phyloP scores from a whole-genome alignment of 1,140 invertebrate species.

The Antheraea pernyi region DNA sequence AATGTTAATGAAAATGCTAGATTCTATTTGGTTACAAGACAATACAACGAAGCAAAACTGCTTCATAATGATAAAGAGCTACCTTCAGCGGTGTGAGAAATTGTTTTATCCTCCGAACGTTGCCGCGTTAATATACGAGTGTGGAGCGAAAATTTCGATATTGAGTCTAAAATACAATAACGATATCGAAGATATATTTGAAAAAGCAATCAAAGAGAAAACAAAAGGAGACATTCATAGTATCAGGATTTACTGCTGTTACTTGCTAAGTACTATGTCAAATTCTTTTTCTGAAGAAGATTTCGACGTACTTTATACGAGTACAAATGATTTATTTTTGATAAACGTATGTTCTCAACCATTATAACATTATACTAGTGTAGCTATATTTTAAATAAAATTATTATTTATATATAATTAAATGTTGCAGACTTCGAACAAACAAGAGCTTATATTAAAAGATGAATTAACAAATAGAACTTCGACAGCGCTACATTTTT shows the following conservation, averaged over 20 bases:
- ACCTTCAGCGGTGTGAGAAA: conserved; percentile 50
- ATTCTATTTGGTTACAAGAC: conserved; percentile 44
- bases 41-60: conserved; percentile 51
- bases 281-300: conserved; percentile 34
- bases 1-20: conserved; percentile 44
- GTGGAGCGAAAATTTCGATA: conserved; percentile 48
- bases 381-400: background rate
- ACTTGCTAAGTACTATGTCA: conserved; percentile 45
- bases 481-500: conserved; percentile 55
- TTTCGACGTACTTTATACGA: conserved; percentile 33
- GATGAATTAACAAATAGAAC: conserved; percentile 70
- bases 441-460: conserved; percentile 46
- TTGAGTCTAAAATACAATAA: conserved; percentile 34
- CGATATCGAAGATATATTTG: conserved; percentile 37
- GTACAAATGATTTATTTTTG: conserved; percentile 50
- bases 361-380: background rate
- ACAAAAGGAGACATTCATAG: conserved; percentile 46
- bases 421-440: conserved; percentile 46
- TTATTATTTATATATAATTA: conserved; percentile 6
- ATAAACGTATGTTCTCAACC: conserved; percentile 43
- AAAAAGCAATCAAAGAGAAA: conserved; percentile 39
- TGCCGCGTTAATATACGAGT: conserved; percentile 54
- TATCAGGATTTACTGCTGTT: conserved; percentile 60
- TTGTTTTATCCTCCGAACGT: conserved; percentile 52
- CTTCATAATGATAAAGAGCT: conserved; percentile 63